These are phyloP conservation scores for Falco naumanni DNA, from an alignment of 2,797 vertebrate species.

Conservation along the genomic window DNA sequence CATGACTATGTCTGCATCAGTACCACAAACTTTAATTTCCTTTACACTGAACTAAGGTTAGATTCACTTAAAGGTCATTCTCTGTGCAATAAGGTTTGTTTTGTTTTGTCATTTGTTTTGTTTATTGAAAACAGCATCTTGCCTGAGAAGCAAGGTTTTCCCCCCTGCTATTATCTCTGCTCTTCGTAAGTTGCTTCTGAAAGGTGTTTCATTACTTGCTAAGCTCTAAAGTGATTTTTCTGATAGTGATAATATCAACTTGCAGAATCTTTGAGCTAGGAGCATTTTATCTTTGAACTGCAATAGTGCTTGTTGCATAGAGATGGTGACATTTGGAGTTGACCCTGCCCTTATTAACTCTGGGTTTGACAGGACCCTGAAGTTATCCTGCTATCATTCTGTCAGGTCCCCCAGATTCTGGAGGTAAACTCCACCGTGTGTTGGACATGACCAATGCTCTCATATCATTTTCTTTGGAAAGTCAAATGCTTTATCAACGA, in stretches of 20 bases:
- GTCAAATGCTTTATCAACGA: neutral
- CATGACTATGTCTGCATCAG: constrained; percentile 43
- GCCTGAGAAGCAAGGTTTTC: neutral
- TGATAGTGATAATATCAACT: constrained; percentile 44
- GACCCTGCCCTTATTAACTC: constrained; percentile 52
- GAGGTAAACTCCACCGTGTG: neutral
- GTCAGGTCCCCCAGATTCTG: neutral
- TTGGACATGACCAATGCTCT: neutral
- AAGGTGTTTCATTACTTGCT: constrained; percentile 63
- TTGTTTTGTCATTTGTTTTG: constrained; percentile 52
- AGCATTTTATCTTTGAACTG: neutral
- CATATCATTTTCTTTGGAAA: neutral
- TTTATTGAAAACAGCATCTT: constrained; percentile 59
- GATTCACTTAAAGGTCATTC: constrained; percentile 58
- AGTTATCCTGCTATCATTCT: neutral
- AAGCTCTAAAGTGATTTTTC: constrained; percentile 56
- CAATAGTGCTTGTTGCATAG: neutral
- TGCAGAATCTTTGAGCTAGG: constrained; percentile 24
- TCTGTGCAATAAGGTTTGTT: constrained; percentile 35
- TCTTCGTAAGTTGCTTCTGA: constrained; percentile 45
- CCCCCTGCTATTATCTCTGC: neutral
- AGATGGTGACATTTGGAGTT: constrained; percentile 28
- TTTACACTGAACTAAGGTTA: constrained; percentile 53
- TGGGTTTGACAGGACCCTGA: neutral
- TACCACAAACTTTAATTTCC: constrained; percentile 61